phyloP scores from a whole-genome alignment of 2,113 vertebrate genomes.

The Anseranas semipalmata region DNA sequence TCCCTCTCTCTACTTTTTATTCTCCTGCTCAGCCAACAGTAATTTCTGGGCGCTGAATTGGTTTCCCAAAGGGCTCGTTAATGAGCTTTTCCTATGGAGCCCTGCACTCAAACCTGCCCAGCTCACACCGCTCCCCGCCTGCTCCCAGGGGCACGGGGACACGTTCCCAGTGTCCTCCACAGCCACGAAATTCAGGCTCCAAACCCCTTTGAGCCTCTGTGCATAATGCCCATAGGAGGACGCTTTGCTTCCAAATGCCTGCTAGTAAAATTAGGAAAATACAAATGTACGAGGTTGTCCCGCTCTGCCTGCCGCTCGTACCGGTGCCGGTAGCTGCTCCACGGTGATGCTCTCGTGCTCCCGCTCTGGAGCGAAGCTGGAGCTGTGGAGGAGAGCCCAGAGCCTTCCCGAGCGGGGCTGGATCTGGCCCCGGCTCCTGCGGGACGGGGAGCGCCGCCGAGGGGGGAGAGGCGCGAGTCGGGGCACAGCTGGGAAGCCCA shows the following conservation, averaged over 20 bases:
- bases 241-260: neutral
- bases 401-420: neutral
- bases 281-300: rapidly evolving
- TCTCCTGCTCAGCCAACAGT: constrained; percentile 40
- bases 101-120: neutral
- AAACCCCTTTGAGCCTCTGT: neutral
- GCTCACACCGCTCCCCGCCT: neutral
- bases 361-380: neutral
- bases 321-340: neutral
- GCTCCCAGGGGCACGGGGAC: neutral
- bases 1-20: neutral
- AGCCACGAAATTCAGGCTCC: neutral
- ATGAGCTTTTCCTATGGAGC: neutral
- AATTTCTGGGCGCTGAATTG: constrained; percentile 28
- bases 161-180: neutral
- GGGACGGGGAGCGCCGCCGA: neutral
- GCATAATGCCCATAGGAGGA: neutral
- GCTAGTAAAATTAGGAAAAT: neutral
- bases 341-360: rapidly evolving
- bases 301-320: neutral
- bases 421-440: neutral
- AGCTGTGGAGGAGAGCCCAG: neutral
- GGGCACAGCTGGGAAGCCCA: constrained; percentile 16
- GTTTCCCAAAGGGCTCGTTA: constrained; percentile 37
- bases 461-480: rapidly evolving